Evolutionary conservation across 2,797 vertebrate species (phyloP), one percentile per base, ranked within the genome.

Genomic region (Gadopsis marmoratus): DNA sequence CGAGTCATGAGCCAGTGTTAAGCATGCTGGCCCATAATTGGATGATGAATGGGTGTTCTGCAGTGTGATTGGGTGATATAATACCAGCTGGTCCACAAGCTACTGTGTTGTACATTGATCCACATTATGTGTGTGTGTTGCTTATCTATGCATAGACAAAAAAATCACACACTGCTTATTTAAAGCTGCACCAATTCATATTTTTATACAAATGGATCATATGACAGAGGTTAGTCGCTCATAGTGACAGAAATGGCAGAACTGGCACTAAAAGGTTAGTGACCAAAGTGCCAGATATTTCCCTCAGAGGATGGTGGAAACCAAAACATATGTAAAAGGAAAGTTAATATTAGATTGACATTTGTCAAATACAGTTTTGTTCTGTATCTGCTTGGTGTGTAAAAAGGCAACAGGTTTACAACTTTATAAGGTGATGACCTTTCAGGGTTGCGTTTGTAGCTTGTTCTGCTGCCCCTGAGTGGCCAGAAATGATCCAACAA

Each of bases 31-130:
- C 31, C 11, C 26, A 17, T 82, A 82, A 91, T 75, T 82, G 68
- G 76, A 84, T 85, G 86, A 90, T 73, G 4, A 76, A 85, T 85
- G 47, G 50, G 41, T 71, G 71, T 81, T 79, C 61, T 79, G 76
- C 65, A 48, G 45, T 63, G 43, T 79, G 75, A 84, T 78, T 78
- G 78, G 75, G 31, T 76, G 61, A 77, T 85, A 54, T 75, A 66
- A 70, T 55, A 74, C 61, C 76, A 82, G 64, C 56, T 64, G 65
- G 39, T 69, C 39, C 35, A 53, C 66, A 33, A 47, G 41, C 35
- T 67, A 69, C 62, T 74, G 41, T 59, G 59, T 69, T 72, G 19
- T 58, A 17, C 47, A 60, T 31, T 41, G 54, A 82, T 76, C 39
- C 47, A 73, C 35, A 41, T 76, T 78, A 51, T 45, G 35, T 47